Percentiles rank a stretch among this genome's conserved stretches.
phyloP scores from a whole-genome alignment of 2,113 vertebrate species.

The Cairina moschata region DNA sequence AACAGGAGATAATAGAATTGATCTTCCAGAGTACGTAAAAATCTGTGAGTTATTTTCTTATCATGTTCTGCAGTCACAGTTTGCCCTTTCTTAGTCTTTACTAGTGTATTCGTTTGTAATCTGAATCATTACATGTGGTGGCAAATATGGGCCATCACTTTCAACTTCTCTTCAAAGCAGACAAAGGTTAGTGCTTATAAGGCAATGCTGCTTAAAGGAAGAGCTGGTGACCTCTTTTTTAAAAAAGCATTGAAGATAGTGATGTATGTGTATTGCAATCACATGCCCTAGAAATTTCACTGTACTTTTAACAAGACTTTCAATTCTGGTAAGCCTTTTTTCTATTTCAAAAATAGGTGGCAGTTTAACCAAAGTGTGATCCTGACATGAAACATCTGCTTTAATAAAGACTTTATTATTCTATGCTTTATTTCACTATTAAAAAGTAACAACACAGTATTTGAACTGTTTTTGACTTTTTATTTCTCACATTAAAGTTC shows the following conservation, averaged over 20 bases:
- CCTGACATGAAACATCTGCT: background rate
- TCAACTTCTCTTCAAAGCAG: background rate
- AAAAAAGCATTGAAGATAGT: background rate
- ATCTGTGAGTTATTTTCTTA: background rate
- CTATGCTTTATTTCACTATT: background rate
- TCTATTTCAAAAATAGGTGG: background rate
- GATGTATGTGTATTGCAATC: background rate
- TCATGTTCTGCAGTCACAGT: background rate
- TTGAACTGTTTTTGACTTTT: background rate
- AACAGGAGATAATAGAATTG: background rate
- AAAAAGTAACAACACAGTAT: background rate
- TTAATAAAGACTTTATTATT: background rate
- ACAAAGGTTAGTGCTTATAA: background rate
- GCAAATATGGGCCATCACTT: background rate
- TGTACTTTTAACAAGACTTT: background rate
- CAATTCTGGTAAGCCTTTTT: background rate
- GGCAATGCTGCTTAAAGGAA: background rate
- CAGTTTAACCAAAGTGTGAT: background rate
- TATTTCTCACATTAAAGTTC: background rate
- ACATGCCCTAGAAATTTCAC: background rate
- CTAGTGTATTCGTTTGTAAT: background rate
- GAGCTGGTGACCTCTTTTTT: background rate
- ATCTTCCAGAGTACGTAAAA: background rate
- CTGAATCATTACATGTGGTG: background rate
- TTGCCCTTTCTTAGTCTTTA: background rate